Percentiles rank a stretch among this genome's conserved stretches.
These are phyloP conservation scores for Eueides isabella DNA, from an alignment of 1,140 invertebrate genomes.

Conservation along the genomic window DNA sequence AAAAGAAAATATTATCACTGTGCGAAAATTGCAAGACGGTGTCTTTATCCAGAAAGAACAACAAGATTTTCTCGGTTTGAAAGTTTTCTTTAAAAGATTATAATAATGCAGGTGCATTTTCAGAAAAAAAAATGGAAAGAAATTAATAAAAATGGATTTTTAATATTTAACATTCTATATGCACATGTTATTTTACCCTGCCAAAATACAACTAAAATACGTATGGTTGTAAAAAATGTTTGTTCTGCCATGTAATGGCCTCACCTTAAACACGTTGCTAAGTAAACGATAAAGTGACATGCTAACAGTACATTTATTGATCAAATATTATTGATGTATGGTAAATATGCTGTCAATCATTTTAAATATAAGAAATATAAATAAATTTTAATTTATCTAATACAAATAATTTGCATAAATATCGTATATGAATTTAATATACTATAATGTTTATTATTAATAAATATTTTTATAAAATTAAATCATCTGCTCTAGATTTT, in stretches of 20 bases:
- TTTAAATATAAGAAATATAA: not conserved
- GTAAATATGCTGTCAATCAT: not conserved
- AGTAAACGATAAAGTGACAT: constrained; percentile 2
- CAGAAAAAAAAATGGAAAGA: too few relatives aligned
- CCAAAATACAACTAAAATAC: not conserved
- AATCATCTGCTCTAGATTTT: not conserved
- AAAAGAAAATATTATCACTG: not conserved
- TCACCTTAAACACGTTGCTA: not conserved
- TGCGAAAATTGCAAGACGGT: not conserved
- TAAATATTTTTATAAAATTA: not conserved
- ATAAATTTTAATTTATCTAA: too few relatives aligned
- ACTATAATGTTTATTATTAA: not conserved
- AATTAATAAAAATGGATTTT: too few relatives aligned
- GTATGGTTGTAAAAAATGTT: not conserved
- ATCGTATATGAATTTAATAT: too few relatives aligned
- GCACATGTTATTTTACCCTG: too few relatives aligned
- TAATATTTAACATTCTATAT: too few relatives aligned
- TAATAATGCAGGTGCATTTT: not conserved
- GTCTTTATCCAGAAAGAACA: not conserved
- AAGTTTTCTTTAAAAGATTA: not conserved
- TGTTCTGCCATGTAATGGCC: not conserved
- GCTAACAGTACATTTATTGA: constrained; percentile 6
- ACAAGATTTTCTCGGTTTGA: not conserved
- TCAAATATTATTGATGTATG: not conserved
- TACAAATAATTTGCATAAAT: too few relatives aligned